These are phyloP conservation scores for Muschampia plurimacula DNA, from an alignment of 2,888 invertebrate species.

Conservation along the genomic window DNA sequence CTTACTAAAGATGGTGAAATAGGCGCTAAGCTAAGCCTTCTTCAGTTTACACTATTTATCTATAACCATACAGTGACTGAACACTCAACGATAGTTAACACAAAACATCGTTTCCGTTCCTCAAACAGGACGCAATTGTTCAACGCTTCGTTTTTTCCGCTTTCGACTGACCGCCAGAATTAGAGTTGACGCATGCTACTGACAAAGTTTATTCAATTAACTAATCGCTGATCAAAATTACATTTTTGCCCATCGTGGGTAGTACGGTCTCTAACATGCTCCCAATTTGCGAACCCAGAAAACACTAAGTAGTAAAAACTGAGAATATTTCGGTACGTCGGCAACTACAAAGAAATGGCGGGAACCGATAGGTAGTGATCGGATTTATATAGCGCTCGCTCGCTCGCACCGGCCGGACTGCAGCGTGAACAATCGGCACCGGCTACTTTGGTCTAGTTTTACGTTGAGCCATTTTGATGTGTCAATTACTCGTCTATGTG, in stretches of 20 bases:
- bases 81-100: constrained; percentile 1
- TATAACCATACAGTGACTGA: background rate
- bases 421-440: no score
- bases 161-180: background rate
- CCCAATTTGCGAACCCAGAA: background rate
- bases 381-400: no score
- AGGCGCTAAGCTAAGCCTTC: no score
- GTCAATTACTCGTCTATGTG: no score
- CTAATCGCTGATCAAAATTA: background rate
- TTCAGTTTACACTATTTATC: background rate
- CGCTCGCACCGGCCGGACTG: no score
- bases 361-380: no score
- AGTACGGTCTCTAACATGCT: background rate
- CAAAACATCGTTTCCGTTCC: background rate
- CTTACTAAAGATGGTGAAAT: no score
- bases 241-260: background rate
- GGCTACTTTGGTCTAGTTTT: no score
- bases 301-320: no score
- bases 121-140: background rate
- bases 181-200: background rate
- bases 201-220: constrained; percentile 4
- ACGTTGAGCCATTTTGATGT: no score
- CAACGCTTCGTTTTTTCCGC: constrained; percentile 2
- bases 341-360: no score
- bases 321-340: no score